Conservation (phyloP, 23 tunicate genomes). For the Halocynthia aurantium region DNA sequence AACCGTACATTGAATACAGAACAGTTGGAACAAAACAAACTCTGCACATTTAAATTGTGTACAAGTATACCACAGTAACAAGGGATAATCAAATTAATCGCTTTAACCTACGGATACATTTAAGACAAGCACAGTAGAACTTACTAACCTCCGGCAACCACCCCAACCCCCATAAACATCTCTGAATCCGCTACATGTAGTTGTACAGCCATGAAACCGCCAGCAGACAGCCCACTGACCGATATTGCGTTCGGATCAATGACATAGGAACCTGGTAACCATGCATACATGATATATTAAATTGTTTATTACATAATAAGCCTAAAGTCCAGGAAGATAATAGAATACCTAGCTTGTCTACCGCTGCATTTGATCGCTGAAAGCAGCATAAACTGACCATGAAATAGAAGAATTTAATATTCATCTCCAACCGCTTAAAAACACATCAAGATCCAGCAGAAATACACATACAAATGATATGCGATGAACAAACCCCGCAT, state of each 20-base stretch:
- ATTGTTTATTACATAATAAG: too few relatives aligned
- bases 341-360: too few relatives aligned
- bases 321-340: too few relatives aligned
- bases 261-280: constrained; percentile 18
- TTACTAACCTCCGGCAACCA: constrained; percentile 70
- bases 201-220: constrained; percentile 87
- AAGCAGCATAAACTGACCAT: too few relatives aligned
- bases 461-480: too few relatives aligned
- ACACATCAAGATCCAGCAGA: too few relatives aligned
- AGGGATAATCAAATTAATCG: neutral
- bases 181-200: constrained; percentile 68
- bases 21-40: neutral
- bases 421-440: too few relatives aligned
- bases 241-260: constrained; percentile 34
- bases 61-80: neutral
- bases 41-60: too few relatives aligned
- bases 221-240: constrained; percentile 78
- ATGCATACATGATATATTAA: too few relatives aligned
- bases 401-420: too few relatives aligned
- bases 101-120: neutral
- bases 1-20: neutral
- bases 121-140: neutral
- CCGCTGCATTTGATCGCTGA: too few relatives aligned
- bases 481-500: too few relatives aligned
- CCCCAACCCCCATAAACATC: constrained; percentile 70